phyloP scores from a whole-genome alignment of 2,113 vertebrate species.

The Catharus fuscescens region DNA sequence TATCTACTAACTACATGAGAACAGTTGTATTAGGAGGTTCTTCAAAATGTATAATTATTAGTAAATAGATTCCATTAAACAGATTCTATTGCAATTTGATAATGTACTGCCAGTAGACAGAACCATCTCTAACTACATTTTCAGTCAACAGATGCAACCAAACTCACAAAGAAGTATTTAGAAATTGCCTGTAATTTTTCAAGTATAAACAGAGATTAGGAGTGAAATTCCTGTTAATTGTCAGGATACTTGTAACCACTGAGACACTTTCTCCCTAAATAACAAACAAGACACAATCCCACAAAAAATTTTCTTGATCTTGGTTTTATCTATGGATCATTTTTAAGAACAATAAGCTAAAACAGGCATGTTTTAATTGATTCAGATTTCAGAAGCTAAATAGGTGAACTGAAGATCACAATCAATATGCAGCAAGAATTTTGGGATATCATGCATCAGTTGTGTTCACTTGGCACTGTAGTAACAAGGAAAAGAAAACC shows the following conservation, averaged over 20 bases:
- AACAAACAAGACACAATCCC: not conserved
- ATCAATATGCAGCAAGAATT: not conserved
- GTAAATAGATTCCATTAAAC: not conserved
- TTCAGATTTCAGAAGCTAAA: not conserved
- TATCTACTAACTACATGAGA: not conserved
- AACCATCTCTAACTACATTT: not conserved
- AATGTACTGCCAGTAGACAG: not conserved
- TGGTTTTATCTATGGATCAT: not conserved
- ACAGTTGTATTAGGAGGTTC: not conserved
- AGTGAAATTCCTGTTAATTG: not conserved
- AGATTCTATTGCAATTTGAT: not conserved
- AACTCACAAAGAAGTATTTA: not conserved
- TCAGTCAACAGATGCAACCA: not conserved
- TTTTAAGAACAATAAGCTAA: not conserved
- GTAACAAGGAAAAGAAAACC: not conserved
- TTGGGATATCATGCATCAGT: not conserved
- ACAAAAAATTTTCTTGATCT: not conserved
- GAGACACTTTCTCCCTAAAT: not conserved
- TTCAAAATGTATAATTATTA: not conserved
- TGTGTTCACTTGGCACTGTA: not conserved
- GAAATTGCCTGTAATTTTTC: not conserved
- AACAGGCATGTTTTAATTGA: not conserved
- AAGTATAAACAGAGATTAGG: not conserved
- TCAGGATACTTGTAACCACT: not conserved
- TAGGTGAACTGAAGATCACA: fast-evolving